Conservation (phyloP, 2,113 vertebrate genomes). For the Chaetops frenatus region DNA sequence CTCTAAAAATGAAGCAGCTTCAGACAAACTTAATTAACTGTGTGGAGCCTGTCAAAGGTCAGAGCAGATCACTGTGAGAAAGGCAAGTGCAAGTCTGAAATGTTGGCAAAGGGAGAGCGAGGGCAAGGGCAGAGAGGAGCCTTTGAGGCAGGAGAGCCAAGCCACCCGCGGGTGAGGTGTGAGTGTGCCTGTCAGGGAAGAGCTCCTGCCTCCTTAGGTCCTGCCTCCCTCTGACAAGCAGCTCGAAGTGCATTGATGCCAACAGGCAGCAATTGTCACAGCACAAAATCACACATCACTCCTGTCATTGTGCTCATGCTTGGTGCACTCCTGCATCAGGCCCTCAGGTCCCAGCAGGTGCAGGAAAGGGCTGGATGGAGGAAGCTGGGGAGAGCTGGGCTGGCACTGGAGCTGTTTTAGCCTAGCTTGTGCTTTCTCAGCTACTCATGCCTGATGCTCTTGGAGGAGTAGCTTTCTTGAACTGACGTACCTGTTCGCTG, state of each 20-base stretch:
- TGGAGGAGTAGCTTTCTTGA: not conserved
- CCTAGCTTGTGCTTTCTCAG: not conserved
- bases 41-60: not conserved
- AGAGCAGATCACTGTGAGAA: not conserved
- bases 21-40: not conserved
- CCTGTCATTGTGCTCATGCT: fast-evolving
- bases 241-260: fast-evolving
- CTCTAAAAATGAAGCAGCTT: not conserved
- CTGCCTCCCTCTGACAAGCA: not conserved
- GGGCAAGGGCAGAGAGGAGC: not conserved
- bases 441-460: not conserved
- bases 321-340: not conserved
- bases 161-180: fast-evolving
- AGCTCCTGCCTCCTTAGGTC: not conserved
- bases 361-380: not conserved
- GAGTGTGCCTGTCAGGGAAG: not conserved
- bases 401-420: not conserved
- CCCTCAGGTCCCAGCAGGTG: not conserved
- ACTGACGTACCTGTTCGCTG: not conserved
- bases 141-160: not conserved
- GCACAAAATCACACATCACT: fast-evolving
- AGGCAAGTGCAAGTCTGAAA: not conserved
- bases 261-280: not conserved
- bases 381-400: fast-evolving
- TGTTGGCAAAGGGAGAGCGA: fast-evolving